These are phyloP conservation scores for Dermolepida albohirtum DNA, from an alignment of 2,888 invertebrate genomes.

Conservation along the genomic window DNA sequence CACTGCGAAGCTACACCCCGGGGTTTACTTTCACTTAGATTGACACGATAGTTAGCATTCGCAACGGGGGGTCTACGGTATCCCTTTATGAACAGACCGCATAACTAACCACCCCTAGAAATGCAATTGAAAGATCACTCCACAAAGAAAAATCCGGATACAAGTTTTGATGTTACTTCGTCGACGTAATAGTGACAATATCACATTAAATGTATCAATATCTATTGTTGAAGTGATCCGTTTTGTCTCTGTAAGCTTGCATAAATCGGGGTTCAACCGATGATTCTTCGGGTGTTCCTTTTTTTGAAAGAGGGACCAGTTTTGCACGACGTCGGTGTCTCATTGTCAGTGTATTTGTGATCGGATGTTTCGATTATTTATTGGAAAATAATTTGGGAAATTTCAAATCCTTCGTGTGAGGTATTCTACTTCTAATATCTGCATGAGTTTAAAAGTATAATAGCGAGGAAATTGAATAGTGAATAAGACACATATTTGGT, in stretches of 20 bases:
- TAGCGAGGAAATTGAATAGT: too few relatives aligned
- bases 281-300: background rate
- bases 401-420: background rate
- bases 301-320: background rate
- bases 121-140: background rate
- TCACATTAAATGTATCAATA: background rate
- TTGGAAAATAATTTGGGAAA: constrained; percentile 6
- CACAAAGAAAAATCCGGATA: background rate
- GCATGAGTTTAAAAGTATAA: too few relatives aligned
- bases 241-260: background rate
- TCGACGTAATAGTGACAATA: background rate
- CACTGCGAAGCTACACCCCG: too few relatives aligned
- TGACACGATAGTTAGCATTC: constrained; percentile 21
- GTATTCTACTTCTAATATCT: background rate
- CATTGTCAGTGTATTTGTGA: background rate
- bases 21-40: too few relatives aligned
- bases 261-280: background rate
- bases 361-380: constrained; percentile 1
- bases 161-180: background rate
- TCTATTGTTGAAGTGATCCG: background rate
- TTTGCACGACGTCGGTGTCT: background rate
- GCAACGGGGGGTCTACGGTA: constrained; percentile 52
- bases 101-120: background rate
- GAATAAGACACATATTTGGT: too few relatives aligned
- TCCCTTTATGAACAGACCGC: constrained; percentile 49